Percentiles rank a stretch among this genome's conserved stretches.
Conservation (phyloP, 2,113 vertebrate genomes). For the Hippocampus abdominalis region DNA sequence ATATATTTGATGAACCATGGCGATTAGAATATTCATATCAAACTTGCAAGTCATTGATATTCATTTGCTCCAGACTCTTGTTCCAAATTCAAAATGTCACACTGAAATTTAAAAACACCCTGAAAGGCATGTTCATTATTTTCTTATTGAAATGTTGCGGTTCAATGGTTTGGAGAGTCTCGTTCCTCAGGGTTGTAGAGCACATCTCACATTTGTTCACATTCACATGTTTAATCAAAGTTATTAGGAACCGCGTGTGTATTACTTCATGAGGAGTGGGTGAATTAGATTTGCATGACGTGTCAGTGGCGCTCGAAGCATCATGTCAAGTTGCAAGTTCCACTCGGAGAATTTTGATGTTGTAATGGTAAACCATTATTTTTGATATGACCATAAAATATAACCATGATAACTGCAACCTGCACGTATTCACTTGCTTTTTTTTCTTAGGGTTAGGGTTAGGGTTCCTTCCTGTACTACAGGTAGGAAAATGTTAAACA, state of each 20-base stretch:
- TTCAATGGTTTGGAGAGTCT: constrained; percentile 39
- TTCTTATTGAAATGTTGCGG: constrained; percentile 45
- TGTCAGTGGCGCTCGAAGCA: background rate
- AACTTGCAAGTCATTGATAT: constrained; percentile 54
- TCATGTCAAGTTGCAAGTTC: constrained; percentile 4
- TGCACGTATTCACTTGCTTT: no score
- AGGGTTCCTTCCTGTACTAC: no score
- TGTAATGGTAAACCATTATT: no score
- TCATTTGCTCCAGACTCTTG: constrained; percentile 49
- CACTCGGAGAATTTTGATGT: no score
- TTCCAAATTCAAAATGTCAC: constrained; percentile 63
- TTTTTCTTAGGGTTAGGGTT: no score
- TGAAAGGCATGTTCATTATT: constrained; percentile 51
- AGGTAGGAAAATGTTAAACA: no score
- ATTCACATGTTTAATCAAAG: constrained; percentile 57
- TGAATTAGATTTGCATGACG: constrained; percentile 20
- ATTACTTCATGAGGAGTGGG: constrained; percentile 31
- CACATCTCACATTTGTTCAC: constrained; percentile 45
- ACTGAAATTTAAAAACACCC: constrained; percentile 49
- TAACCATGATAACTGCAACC: no score
- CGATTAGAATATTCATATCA: constrained; percentile 65
- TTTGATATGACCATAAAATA: no score
- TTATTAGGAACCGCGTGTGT: constrained; percentile 50
- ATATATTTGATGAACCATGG: constrained; percentile 45
- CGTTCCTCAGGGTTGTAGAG: constrained; percentile 27